Percentiles rank a stretch among this genome's conserved stretches.
Conservation (phyloP, 2,888 invertebrate species). For the Ochropleura plecta region DNA sequence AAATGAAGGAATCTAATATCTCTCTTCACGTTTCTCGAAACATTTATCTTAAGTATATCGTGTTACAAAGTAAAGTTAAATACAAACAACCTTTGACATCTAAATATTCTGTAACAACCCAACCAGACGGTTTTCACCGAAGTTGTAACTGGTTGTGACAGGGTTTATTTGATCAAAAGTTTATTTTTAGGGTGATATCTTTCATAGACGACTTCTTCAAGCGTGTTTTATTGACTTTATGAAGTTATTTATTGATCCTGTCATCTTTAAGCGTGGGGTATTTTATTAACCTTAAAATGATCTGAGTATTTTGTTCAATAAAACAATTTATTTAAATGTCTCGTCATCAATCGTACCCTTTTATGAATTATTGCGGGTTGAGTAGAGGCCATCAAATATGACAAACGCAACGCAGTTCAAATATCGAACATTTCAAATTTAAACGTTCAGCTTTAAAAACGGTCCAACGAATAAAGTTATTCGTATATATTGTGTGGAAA, state of each 20-base stretch:
- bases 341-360: slow-evolving; percentile 8
- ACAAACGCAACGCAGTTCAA: background rate
- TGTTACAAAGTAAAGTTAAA: slow-evolving; percentile 41
- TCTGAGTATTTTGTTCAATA: background rate
- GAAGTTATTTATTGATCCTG: slow-evolving; percentile 7
- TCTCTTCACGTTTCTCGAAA: slow-evolving; percentile 26
- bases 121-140: slow-evolving; percentile 13
- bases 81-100: slow-evolving; percentile 37
- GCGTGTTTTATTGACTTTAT: slow-evolving; percentile 8
- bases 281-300: background rate
- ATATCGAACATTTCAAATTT: slow-evolving; percentile 15
- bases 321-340: slow-evolving; percentile 1
- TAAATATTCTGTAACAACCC: slow-evolving; percentile 25
- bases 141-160: slow-evolving; percentile 5
- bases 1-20: slow-evolving; percentile 42
- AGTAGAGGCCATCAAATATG: slow-evolving; percentile 6
- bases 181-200: slow-evolving; percentile 21
- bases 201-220: background rate
- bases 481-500: slow-evolving; percentile 25
- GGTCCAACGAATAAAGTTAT: slow-evolving; percentile 28
- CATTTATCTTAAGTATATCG: slow-evolving; percentile 36
- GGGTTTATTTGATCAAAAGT: slow-evolving; percentile 27
- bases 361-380: slow-evolving; percentile 19
- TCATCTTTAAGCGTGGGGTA: background rate
- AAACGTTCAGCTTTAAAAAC: slow-evolving; percentile 17